Percentiles rank a stretch among this genome's conserved stretches.
Conservation (phyloP, 37 sponge, comb jelly and placozoan genomes). For the Diacarnus erythraeanus region DNA sequence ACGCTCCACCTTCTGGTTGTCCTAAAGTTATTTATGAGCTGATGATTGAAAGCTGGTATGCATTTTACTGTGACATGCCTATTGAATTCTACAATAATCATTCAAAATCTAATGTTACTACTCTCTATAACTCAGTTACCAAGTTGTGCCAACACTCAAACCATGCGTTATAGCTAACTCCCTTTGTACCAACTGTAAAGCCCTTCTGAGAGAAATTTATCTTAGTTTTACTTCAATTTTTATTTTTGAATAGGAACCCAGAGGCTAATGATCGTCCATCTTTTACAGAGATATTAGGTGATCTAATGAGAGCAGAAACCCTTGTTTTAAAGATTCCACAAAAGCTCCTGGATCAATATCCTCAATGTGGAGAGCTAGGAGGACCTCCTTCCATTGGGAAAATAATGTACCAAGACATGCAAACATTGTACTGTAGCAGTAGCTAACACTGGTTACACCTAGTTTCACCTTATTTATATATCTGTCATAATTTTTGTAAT, state of each 20-base stretch:
- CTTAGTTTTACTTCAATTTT: too few relatives aligned
- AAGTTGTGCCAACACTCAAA: too few relatives aligned
- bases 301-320: background rate
- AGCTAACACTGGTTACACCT: background rate
- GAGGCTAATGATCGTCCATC: background rate
- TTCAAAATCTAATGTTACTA: too few relatives aligned
- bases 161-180: too few relatives aligned
- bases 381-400: background rate
- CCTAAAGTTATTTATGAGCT: background rate
- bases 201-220: too few relatives aligned
- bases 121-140: too few relatives aligned
- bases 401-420: background rate
- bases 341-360: background rate
- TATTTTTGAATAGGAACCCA: background rate
- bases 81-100: too few relatives aligned
- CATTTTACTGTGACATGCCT: too few relatives aligned
- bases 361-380: background rate
- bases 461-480: too few relatives aligned
- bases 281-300: background rate
- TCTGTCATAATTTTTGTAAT: too few relatives aligned
- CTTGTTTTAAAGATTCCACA: background rate
- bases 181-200: too few relatives aligned
- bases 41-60: background rate
- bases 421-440: background rate
- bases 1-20: background rate